Percentiles rank a stretch among this genome's conserved stretches.
Conservation (phyloP, 2,797 vertebrate genomes). For the Acomys russatus region DNA sequence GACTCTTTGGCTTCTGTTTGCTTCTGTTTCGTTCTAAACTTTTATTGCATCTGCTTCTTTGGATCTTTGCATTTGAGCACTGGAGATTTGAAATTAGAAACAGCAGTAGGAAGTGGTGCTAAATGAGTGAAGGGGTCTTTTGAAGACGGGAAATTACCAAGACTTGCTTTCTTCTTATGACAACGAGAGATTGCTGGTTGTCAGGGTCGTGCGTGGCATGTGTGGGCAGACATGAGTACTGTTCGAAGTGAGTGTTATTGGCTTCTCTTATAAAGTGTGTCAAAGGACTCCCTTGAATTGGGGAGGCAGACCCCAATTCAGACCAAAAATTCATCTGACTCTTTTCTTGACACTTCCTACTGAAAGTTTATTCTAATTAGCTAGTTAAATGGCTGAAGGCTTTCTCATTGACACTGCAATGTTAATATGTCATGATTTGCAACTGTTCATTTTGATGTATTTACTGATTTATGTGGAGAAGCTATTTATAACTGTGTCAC, state of each 20-base stretch:
- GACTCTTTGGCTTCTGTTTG: conserved; percentile 83
- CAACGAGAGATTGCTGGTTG: conserved; percentile 69
- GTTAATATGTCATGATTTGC: conserved; percentile 49
- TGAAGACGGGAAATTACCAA: conserved; percentile 81
- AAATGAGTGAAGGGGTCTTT: conserved; percentile 85
- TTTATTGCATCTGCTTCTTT: conserved; percentile 82
- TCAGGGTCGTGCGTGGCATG: conserved; percentile 52
- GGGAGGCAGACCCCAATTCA: conserved; percentile 50
- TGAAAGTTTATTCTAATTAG: conserved; percentile 75
- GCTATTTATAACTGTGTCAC: conserved; percentile 52
- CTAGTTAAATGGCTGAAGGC: conserved; percentile 53
- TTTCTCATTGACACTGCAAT: conserved; percentile 39
- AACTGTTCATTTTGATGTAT: conserved; percentile 51
- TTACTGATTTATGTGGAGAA: conserved; percentile 64
- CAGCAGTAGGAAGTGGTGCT: conserved; percentile 88
- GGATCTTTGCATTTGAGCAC: conserved; percentile 84
- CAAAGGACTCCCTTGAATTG: conserved; percentile 82
- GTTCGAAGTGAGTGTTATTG: conserved; percentile 35
- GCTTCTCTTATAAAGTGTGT: conserved; percentile 44
- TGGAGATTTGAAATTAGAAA: conserved; percentile 85
- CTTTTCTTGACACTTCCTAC: conserved; percentile 55
- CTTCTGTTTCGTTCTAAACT: conserved; percentile 85
- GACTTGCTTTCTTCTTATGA: conserved; percentile 80
- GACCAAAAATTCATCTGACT: conserved; percentile 46
- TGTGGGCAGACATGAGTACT: not conserved